Evolutionary conservation across 2,113 vertebrate species (phyloP), one percentile per base, ranked within the genome.

Genomic region (Brienomyrus longianalis): DNA sequence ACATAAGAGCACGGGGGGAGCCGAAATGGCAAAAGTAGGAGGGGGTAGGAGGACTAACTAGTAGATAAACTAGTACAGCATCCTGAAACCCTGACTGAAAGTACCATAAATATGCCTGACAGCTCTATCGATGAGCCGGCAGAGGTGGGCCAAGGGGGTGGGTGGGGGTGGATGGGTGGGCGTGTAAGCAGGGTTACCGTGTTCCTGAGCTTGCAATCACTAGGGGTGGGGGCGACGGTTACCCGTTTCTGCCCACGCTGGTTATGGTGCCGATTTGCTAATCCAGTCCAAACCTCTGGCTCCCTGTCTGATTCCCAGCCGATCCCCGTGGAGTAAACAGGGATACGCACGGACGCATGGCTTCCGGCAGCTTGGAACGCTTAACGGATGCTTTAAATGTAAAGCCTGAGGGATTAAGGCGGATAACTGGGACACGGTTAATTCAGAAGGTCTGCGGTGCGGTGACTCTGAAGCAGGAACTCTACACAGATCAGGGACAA

Each of bases 41-140:
- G 92, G 91, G 91, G 89, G 88, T n/a, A 87, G 90, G 88, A 92
- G 93, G 94, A 90, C 89, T 86, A 70, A 59, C 93, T 91, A 90
- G 62, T 85, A 91, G 92, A 93, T 95, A 93, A 96, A 95, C 94
- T 90, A 92, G 91, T 54, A 31, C 4, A 52, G 66, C 85, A 88
- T 94, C 91, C 90, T 93, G 54, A 89, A 92, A 93, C 91, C 92
- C 91, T 90, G 92, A 90, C 92, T 89, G 89, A 92, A 92, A 94
- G 92, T 91, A 94, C 93, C 92, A 93, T 92, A 94, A 95, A 94
- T 93, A 93, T 93, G 90, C 94, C 90, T 89, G 94, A 95, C 95
- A 91, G 94, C 91, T 95, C 70, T 31, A 77, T 77, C 74, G 43
- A 95, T 93, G 93, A 94, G 94, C 94, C 93, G 90, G 90, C 90